Conservation (phyloP, 2,888 invertebrate genomes). For the Drosophila antonietae region DNA sequence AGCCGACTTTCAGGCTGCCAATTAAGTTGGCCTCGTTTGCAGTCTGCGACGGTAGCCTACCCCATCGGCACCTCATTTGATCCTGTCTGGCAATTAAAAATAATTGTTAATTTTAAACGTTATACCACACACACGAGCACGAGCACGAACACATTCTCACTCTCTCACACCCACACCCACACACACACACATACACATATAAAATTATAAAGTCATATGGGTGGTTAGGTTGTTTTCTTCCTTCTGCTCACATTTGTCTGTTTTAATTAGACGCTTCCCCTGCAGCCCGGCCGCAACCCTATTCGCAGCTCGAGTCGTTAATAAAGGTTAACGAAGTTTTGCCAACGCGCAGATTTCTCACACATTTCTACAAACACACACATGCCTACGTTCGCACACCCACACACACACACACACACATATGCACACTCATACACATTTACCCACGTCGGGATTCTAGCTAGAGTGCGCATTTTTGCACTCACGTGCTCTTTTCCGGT, state of each 20-base stretch:
- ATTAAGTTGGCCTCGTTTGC: slow-evolving; percentile 39
- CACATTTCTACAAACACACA: slow-evolving; percentile 49
- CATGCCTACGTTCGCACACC: slow-evolving; percentile 7
- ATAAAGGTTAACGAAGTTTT: slow-evolving; percentile 78
- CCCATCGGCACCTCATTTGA: slow-evolving; percentile 60
- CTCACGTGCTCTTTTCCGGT: slow-evolving; percentile 72
- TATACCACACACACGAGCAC: slow-evolving; percentile 16
- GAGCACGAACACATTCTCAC: too few species aligned
- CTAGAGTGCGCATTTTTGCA: slow-evolving; percentile 72
- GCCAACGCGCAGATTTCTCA: slow-evolving; percentile 71
- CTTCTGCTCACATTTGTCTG: slow-evolving; percentile 52
- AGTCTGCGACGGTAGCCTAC: slow-evolving; percentile 7
- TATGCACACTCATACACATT: slow-evolving; percentile 4
- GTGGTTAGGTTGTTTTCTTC: slow-evolving; percentile 5
- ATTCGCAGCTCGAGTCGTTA: slow-evolving; percentile 50
- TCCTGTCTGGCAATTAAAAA: slow-evolving; percentile 61
- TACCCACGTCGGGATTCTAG: slow-evolving; percentile 33
- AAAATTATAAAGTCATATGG: slow-evolving; percentile 62
- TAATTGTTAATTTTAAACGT: slow-evolving; percentile 69
- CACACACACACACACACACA: slow-evolving; percentile 26
- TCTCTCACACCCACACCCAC: slow-evolving; percentile 5
- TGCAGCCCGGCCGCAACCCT: neutral
- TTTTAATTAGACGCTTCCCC: slow-evolving; percentile 68
- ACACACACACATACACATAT: slow-evolving; percentile 1
- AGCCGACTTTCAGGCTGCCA: slow-evolving; percentile 48